Base-by-base conservation (phyloP, 2,113 vertebrate species). In the Apodemus speciosus region DNA sequence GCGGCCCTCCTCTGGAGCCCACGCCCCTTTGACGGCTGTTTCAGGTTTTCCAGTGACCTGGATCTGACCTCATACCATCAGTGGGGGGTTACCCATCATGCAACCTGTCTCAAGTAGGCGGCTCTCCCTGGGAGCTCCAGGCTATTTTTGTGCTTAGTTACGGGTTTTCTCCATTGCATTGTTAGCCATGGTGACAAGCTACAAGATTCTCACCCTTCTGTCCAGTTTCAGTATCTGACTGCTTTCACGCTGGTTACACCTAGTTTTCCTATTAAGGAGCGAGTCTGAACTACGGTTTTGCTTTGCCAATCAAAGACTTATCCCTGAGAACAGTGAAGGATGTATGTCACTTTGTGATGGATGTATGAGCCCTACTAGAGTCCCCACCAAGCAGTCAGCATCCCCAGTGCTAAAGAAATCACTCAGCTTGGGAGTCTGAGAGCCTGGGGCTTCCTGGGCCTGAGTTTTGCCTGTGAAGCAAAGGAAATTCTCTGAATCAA, bases 41-140 rank as follows among this genome's bases (percentile, higher is more conserved):
- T 97, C 98, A 97, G 98, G 98, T 97, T 97, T 95, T 92, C 80
- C 95, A 69, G 89, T 93, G 91, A 94, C 93, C 95, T 95, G 81
- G 94, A 96, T 97, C 96, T 97, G 96, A 97, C 98, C 97, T 96
- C 96, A 95, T 18, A 90, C 95, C 95, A 69, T 90, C 94, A 90
- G 85, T 32, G 94, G 96, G 92, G 92, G 96, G 93, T 81, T 83
- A 9, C 90, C 96, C 84, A 6, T 85, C 87, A 75, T 94, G 93
- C 96, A 85, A 89, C 94, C 92, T 93, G 30, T 53, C 89, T 38
- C 69, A 46, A 94, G 10, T 93, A 51, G 90, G 60, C 80, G 38
- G 62, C 93, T 30, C 35, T 95, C 88, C 53, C n/a, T 89, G 96
- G 94, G 81, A 80, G 97, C 97, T 94, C 93, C 97, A 96, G 96